Evolutionary conservation across 2,888 invertebrate species (phyloP).

Genomic region (Zhuqinia jingwanae): DNA sequence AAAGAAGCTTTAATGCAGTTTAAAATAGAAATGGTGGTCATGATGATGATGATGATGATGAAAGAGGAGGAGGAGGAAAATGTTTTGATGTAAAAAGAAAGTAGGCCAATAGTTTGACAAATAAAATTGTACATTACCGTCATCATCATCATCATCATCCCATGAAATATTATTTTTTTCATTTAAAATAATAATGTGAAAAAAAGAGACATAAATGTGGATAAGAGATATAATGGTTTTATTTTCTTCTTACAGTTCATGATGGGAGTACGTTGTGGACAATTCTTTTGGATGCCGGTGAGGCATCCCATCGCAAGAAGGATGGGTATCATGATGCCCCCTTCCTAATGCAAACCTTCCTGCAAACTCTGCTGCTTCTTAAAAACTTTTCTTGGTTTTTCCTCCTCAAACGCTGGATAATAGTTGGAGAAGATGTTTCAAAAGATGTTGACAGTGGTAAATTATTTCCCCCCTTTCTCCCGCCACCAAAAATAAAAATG

Average conservation of each 20-base stretch:
- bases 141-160: neutral
- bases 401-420: neutral
- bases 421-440: neutral
- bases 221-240: neutral
- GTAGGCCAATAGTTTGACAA: neutral
- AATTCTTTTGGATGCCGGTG: constrained; percentile 77
- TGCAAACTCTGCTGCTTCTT: neutral
- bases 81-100: too few species aligned
- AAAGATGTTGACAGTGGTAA: neutral
- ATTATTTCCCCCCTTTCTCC: too few species aligned
- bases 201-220: too few species aligned
- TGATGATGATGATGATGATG: too few species aligned
- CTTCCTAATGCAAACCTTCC: neutral
- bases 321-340: constrained; percentile 76
- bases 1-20: too few species aligned
- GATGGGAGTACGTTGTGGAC: constrained; percentile 73
- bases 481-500: too few species aligned
- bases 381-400: neutral
- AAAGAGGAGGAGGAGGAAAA: too few species aligned
- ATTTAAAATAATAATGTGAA: too few species aligned
- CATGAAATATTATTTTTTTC: neutral
- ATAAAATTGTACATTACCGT: too few species aligned
- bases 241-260: constrained; percentile 76
- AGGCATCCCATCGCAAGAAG: constrained; percentile 77
- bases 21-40: too few species aligned